Evolutionary conservation across 2,888 invertebrate genomes (phyloP).

Genomic region (Urechis unicinctus): DNA sequence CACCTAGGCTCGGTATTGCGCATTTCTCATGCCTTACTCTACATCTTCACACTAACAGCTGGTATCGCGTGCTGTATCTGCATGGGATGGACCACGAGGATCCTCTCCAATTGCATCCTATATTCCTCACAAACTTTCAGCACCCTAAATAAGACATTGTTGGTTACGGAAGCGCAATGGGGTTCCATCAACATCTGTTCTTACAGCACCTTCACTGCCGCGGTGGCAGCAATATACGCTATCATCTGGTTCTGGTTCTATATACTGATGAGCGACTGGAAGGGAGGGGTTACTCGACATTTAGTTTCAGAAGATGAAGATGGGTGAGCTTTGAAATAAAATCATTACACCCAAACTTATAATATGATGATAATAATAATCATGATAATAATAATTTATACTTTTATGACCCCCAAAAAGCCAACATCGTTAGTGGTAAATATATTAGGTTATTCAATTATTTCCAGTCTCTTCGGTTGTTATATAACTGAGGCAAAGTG

Average conservation of each 20-base stretch:
- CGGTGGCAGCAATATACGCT: background rate
- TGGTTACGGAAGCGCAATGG: background rate
- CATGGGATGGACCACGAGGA: background rate
- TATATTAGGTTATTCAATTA: too few species aligned
- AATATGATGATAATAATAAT: background rate
- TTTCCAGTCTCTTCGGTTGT: too few species aligned
- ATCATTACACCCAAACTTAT: too few species aligned
- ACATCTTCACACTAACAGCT: background rate
- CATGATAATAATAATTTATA: background rate
- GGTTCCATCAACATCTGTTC: background rate
- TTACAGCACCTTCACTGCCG: constrained; percentile 3
- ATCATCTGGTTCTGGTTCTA: constrained; percentile 12
- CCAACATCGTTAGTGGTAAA: too few species aligned
- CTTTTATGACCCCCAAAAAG: too few species aligned
- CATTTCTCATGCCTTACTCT: background rate
- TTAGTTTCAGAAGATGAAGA: background rate
- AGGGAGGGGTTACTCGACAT: background rate
- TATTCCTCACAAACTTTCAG: background rate
- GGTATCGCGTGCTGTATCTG: background rate
- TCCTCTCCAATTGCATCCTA: background rate
- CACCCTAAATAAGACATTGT: background rate
- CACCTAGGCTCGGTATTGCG: background rate
- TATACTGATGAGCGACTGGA: constrained; percentile 6
- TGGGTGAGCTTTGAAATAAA: too few species aligned
- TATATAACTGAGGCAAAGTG: too few species aligned